Evolutionary conservation across 2,888 invertebrate genomes (phyloP).

Genomic region (Uloborus plumipes): DNA sequence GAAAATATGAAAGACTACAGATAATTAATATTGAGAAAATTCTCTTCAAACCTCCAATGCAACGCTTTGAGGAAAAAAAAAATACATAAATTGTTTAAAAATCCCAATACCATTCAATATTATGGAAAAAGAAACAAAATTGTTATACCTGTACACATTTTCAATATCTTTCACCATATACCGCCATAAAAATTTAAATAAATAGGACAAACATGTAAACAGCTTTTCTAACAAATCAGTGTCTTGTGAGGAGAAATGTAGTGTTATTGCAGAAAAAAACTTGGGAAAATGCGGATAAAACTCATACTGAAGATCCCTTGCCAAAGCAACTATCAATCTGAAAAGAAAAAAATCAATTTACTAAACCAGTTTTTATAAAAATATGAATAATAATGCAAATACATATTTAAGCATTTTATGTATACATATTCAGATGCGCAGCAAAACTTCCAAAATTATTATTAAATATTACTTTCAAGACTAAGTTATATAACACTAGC

Average conservation of each 20-base stretch:
- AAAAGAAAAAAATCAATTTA: constrained; percentile 66
- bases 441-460: no score
- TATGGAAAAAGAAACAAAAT: background rate
- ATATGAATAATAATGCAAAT: constrained; percentile 9
- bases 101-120: no score
- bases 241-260: constrained; percentile 81
- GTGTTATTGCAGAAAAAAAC: constrained; percentile 76
- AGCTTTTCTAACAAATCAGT: constrained; percentile 88
- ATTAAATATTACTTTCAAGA: no score
- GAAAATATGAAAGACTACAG: no score
- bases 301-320: constrained; percentile 88
- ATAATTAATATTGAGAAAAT: no score
- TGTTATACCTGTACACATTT: constrained; percentile 66
- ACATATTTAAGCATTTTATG: background rate
- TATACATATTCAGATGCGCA: background rate
- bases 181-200: constrained; percentile 91
- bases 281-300: constrained; percentile 88
- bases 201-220: constrained; percentile 86
- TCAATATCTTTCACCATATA: constrained; percentile 68
- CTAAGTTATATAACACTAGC: no score
- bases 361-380: constrained; percentile 13
- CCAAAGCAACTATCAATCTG: constrained; percentile 86
- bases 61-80: no score
- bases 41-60: no score
- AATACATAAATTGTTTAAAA: no score